These are phyloP conservation scores for Limnephilus marmoratus DNA, from an alignment of 2,888 invertebrate genomes.

Conservation along the genomic window DNA sequence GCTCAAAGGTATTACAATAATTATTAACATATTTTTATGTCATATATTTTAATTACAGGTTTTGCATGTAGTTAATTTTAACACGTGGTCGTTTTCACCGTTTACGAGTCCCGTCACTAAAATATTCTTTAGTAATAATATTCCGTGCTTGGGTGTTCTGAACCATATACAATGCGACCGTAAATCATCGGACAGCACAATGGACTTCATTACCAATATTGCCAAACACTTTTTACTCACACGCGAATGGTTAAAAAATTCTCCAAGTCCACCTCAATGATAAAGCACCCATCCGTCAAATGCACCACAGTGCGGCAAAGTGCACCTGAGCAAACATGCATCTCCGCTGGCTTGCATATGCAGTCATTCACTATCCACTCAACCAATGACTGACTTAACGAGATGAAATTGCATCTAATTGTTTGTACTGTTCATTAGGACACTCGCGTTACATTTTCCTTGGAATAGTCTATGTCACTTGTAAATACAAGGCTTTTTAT, in stretches of 20 bases:
- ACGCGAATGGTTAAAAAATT: slow-evolving; percentile 17
- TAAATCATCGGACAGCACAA: slow-evolving; percentile 3
- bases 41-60: neutral
- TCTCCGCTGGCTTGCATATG: neutral
- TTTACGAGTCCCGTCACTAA: neutral
- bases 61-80: neutral
- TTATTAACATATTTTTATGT: too few relatives aligned
- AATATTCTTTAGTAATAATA: neutral
- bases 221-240: slow-evolving; percentile 22
- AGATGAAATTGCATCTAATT: neutral
- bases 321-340: slow-evolving; percentile 8
- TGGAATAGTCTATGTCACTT: neutral
- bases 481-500: too few relatives aligned
- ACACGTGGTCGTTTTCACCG: neutral
- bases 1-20: too few relatives aligned
- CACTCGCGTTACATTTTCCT: neutral
- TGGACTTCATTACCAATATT: neutral
- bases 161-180: neutral
- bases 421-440: neutral
- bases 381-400: neutral
- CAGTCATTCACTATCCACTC: neutral
- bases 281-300: neutral
- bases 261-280: neutral
- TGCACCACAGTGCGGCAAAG: neutral
- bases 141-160: neutral